Evolutionary conservation across 2,888 invertebrate species (phyloP).

Genomic region (Latrodectus hesperus): DNA sequence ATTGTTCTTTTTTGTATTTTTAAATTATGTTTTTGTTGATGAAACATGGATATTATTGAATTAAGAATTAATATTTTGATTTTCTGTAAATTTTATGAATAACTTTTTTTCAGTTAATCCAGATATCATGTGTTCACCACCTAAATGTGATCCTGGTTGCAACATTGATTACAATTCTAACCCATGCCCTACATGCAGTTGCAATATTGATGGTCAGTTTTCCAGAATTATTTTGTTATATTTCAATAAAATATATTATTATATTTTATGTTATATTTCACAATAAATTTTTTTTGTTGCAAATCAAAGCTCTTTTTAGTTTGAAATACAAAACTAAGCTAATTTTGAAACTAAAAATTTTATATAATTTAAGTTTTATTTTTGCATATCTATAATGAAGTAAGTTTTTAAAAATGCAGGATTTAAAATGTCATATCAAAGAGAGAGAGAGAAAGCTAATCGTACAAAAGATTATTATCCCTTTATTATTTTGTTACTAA

Average conservation of each 20-base stretch:
- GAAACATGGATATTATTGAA: too few relatives aligned
- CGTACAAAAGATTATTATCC: too few relatives aligned
- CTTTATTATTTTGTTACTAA: too few relatives aligned
- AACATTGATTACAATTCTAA: slow-evolving; percentile 20
- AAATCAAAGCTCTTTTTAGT: background rate
- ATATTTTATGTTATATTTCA: background rate
- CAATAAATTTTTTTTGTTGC: background rate
- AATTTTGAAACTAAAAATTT: background rate
- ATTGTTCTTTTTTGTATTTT: too few relatives aligned
- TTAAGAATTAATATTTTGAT: too few relatives aligned
- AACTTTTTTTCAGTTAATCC: background rate
- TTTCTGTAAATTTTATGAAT: background rate
- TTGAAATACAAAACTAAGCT: background rate
- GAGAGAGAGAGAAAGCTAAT: too few relatives aligned
- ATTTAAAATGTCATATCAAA: too few relatives aligned
- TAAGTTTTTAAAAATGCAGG: too few relatives aligned
- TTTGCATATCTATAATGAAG: too few relatives aligned
- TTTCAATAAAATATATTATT: background rate
- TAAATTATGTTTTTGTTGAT: too few relatives aligned
- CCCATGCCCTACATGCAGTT: slow-evolving; percentile 31
- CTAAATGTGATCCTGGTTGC: slow-evolving; percentile 35
- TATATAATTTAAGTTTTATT: too few relatives aligned
- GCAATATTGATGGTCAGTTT: background rate
- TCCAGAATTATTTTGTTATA: background rate
- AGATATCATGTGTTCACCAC: slow-evolving; percentile 8